phyloP scores from a whole-genome alignment of 2,888 invertebrate species.

The Lithophane semibrunnea region DNA sequence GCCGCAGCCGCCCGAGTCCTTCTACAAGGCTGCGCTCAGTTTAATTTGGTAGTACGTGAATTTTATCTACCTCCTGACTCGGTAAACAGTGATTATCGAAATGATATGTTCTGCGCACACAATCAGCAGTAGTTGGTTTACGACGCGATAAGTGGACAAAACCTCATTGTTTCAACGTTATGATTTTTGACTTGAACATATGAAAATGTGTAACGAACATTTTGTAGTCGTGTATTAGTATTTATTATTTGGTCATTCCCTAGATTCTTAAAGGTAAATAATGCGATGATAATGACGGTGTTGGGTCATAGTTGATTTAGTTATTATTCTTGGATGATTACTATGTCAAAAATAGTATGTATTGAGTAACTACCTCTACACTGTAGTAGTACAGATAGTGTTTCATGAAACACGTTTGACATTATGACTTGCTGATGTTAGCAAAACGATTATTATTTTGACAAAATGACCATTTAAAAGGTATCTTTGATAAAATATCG shows the following conservation, averaged over 20 bases:
- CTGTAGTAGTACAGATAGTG: neutral
- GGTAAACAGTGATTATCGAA: constrained; percentile 31
- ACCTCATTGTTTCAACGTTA: constrained; percentile 21
- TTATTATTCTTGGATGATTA: constrained; percentile 4
- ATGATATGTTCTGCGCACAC: constrained; percentile 18
- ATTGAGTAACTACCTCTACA: constrained; percentile 1
- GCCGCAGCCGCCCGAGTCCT: constrained; percentile 69
- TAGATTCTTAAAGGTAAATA: neutral
- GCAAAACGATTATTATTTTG: constrained; percentile 10
- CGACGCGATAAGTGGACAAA: constrained; percentile 24
- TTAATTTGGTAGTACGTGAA: constrained; percentile 72
- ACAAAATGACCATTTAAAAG: neutral
- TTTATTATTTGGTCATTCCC: constrained; percentile 22
- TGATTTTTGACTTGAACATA: constrained; percentile 15
- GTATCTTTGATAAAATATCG: neutral
- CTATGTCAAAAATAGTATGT: neutral
- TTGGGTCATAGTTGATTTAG: constrained; percentile 22
- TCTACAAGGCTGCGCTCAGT: constrained; percentile 74
- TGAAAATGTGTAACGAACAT: constrained; percentile 2
- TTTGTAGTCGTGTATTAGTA: constrained; percentile 23
- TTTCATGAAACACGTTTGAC: constrained; percentile 1
- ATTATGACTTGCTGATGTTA: constrained; percentile 14
- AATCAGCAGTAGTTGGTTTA: constrained; percentile 19
- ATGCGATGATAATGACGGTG: no score
- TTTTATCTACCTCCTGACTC: constrained; percentile 6